Evolutionary conservation across 2,797 vertebrate genomes (phyloP).

Genomic region (Spondyliosoma cantharus): DNA sequence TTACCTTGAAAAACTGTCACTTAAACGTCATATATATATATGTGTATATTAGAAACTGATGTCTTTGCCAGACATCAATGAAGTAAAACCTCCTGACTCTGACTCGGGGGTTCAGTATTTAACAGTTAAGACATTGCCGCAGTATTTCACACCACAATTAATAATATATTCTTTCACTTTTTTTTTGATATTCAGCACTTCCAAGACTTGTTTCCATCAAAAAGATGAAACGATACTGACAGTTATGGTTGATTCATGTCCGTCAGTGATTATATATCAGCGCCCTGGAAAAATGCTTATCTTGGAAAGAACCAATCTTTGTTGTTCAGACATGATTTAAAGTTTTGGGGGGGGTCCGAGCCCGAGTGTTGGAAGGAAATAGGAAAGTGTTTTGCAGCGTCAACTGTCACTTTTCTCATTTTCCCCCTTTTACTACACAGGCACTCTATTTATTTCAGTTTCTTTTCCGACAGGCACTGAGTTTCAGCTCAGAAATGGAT

Average conservation of each 20-base stretch:
- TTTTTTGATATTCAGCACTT: conserved; percentile 5
- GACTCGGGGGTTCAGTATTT: background rate
- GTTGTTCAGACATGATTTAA: conserved; percentile 13
- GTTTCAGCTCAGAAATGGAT: conserved; percentile 42
- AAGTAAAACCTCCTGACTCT: background rate
- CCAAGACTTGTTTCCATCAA: conserved; percentile 5
- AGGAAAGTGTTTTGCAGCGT: background rate
- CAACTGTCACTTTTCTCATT: conserved; percentile 2
- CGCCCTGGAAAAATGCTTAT: conserved; percentile 11
- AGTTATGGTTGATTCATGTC: conserved; percentile 8
- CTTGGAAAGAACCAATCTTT: conserved; percentile 11
- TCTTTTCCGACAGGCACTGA: background rate
- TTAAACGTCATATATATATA: too few species aligned
- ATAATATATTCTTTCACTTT: background rate
- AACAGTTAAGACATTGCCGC: background rate
- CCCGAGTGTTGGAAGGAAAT: background rate
- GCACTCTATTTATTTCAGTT: background rate
- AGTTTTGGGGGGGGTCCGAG: background rate
- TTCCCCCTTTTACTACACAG: conserved; percentile 9
- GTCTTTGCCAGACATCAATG: too few species aligned
- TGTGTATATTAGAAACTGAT: too few species aligned
- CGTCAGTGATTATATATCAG: conserved; percentile 8
- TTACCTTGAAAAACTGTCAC: background rate
- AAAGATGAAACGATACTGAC: conserved; percentile 4
- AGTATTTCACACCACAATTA: background rate